Evolutionary conservation across 2,113 vertebrate genomes (phyloP).

Genomic region (Rhinolophus sinicus): DNA sequence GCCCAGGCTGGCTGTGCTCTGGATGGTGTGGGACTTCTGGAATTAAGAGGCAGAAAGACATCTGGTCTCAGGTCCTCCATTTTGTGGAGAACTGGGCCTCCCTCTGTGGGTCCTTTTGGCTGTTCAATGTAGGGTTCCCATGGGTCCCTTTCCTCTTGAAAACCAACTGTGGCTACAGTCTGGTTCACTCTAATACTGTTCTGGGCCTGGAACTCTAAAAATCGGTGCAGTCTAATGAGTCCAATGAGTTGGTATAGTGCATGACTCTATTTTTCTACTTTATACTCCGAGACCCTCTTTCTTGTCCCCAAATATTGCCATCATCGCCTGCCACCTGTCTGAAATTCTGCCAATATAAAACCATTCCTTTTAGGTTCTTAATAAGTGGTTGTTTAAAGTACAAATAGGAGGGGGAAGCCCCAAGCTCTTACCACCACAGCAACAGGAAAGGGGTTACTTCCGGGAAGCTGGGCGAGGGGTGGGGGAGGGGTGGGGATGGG

Average conservation of each 20-base stretch:
- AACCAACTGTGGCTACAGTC: neutral
- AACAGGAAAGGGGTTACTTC: neutral
- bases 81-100: neutral
- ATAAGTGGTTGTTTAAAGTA: neutral
- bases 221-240: neutral
- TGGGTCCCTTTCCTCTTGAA: neutral
- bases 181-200: neutral
- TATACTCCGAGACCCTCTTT: neutral
- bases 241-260: neutral
- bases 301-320: neutral
- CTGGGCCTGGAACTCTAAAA: neutral
- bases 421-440: neutral
- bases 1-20: rapidly evolving
- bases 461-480: too few species aligned
- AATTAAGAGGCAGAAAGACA: neutral
- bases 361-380: neutral
- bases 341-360: conserved; percentile 6
- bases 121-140: neutral
- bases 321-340: neutral
- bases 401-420: neutral
- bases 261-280: neutral
- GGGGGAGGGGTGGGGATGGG: too few species aligned
- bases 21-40: neutral
- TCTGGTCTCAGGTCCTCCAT: neutral
- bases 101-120: neutral